Conservation (phyloP, 1,140 invertebrate genomes). For the Samia ricini region DNA sequence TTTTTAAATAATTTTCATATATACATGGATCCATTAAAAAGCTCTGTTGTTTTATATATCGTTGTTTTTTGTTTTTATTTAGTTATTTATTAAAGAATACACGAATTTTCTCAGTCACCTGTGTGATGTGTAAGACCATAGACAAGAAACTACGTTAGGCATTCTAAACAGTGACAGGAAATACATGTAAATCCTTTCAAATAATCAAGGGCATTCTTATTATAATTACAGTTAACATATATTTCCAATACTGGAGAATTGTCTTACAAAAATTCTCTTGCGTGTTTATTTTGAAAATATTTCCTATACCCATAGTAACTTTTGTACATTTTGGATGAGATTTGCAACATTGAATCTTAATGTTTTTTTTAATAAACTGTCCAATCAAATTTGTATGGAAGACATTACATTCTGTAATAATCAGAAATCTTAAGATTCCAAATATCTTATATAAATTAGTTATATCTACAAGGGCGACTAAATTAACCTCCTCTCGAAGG, state of each 20-base stretch:
- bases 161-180: background rate
- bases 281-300: background rate
- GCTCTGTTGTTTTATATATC: background rate
- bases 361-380: too few species aligned
- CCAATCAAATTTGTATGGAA: too few species aligned
- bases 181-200: background rate
- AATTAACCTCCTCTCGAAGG: too few species aligned
- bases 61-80: background rate
- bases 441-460: too few species aligned
- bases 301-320: background rate
- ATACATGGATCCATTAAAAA: background rate
- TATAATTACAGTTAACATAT: background rate
- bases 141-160: constrained; percentile 1
- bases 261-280: background rate
- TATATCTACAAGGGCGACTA: too few species aligned
- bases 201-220: background rate
- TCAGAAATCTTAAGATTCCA: too few species aligned
- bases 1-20: constrained; percentile 3
- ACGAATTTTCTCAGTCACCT: background rate
- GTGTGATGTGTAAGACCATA: constrained; percentile 5
- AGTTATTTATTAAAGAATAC: background rate
- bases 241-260: background rate
- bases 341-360: background rate
- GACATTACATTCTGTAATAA: too few species aligned
- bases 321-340: constrained; percentile 1